These are phyloP conservation scores for Manis pentadactyla DNA, from an alignment of 2,797 vertebrate genomes.

Conservation along the genomic window DNA sequence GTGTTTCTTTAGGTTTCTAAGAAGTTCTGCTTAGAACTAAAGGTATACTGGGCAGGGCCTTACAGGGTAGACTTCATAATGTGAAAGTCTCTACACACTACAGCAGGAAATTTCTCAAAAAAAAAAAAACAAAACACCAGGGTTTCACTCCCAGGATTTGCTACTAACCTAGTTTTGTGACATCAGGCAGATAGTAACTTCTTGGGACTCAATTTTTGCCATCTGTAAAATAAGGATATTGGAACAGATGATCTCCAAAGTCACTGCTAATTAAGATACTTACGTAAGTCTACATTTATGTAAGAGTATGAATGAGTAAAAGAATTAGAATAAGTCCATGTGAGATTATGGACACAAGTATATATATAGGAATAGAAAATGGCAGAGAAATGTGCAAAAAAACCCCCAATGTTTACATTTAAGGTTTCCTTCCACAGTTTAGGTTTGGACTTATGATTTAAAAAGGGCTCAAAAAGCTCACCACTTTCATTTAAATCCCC, in stretches of 20 bases:
- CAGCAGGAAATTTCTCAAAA: neutral
- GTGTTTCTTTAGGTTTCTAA: constrained; percentile 49
- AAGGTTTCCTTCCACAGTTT: constrained; percentile 9
- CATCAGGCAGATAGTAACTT: neutral
- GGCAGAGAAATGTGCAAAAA: neutral
- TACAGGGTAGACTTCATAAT: neutral
- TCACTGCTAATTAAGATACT: constrained; percentile 34
- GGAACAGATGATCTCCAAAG: neutral
- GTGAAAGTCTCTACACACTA: neutral
- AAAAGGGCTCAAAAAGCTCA: neutral
- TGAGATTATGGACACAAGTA: neutral
- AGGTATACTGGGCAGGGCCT: neutral
- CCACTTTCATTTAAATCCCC: neutral
- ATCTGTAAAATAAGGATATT: constrained; percentile 42
- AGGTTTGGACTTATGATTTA: neutral
- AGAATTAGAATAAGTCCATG: neutral
- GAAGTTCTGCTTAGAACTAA: neutral
- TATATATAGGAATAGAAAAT: constrained; percentile 29
- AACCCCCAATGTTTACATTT: neutral
- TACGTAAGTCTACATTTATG: neutral
- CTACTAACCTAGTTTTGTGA: constrained; percentile 38
- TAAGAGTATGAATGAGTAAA: neutral
- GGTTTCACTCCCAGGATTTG: neutral
- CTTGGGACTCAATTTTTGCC: constrained; percentile 22
- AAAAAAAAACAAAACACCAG: neutral